Conservation (phyloP, 1,140 invertebrate species). For the Limonius californicus region DNA sequence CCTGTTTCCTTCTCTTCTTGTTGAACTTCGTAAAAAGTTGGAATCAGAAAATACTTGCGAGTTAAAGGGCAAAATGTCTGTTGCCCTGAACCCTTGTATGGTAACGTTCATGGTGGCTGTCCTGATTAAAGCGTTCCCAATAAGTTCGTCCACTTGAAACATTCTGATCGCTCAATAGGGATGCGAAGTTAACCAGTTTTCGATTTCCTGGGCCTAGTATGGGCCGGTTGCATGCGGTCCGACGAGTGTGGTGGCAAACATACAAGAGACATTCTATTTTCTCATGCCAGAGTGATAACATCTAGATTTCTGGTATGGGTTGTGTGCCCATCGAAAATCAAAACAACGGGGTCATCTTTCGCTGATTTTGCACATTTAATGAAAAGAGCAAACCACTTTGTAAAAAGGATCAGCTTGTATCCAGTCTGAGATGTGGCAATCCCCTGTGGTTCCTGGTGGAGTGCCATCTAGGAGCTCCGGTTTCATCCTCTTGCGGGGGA, state of each 20-base stretch:
- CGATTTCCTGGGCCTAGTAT: constrained; percentile 26
- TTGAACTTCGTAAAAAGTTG: not conserved
- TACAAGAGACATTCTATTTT: constrained; percentile 12
- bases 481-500: not conserved
- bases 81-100: not conserved
- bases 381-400: constrained; percentile 32
- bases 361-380: constrained; percentile 24
- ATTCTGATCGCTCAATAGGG: too few relatives aligned
- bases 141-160: too few relatives aligned
- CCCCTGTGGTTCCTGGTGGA: not conserved
- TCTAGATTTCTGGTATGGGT: constrained; percentile 22
- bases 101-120: not conserved
- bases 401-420: constrained; percentile 30
- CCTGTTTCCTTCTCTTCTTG: not conserved
- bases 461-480: too few relatives aligned
- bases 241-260: constrained; percentile 10
- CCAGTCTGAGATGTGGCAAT: constrained; percentile 18
- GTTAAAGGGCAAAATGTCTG: not conserved
- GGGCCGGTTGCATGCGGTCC: constrained; percentile 35
- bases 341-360: constrained; percentile 30
- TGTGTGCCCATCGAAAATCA: constrained; percentile 34
- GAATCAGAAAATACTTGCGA: not conserved
- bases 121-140: not conserved
- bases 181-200: constrained; percentile 15
- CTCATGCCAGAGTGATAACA: not conserved